Conservation (phyloP, 2,888 invertebrate species). For the Andrena bucephala region DNA sequence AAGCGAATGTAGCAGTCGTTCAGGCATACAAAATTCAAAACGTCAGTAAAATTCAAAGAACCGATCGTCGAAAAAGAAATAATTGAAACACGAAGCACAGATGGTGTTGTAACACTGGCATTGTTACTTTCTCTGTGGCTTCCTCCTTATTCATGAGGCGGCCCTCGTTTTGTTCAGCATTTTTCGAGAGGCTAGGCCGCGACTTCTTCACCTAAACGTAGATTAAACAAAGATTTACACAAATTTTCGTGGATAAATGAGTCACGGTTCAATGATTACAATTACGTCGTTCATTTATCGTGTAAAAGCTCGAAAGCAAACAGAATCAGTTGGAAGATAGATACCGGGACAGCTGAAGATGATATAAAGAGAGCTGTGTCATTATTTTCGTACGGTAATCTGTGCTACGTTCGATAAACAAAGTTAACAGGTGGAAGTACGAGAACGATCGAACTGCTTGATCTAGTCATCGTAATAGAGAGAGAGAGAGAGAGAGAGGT, state of each 20-base stretch:
- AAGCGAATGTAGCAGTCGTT: constrained; percentile 17
- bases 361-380: not conserved
- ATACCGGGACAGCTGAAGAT: not conserved
- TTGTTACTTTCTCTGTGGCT: constrained; percentile 79
- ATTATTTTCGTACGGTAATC: not conserved
- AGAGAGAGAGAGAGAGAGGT: too few relatives aligned
- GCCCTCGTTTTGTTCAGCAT: constrained; percentile 68
- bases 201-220: constrained; percentile 74
- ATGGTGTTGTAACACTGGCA: constrained; percentile 11
- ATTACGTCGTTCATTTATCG: not conserved
- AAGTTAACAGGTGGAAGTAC: not conserved
- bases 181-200: constrained; percentile 64
- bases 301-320: not conserved
- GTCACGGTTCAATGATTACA: not conserved
- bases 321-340: not conserved
- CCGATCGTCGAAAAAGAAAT: not conserved
- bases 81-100: constrained; percentile 15
- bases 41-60: constrained; percentile 16
- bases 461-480: too few relatives aligned
- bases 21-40: constrained; percentile 5
- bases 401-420: not conserved
- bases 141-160: constrained; percentile 75
- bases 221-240: constrained; percentile 15
- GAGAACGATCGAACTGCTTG: not conserved
- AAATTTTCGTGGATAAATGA: constrained; percentile 1